Base-by-base conservation (phyloP, 2,113 vertebrate species). In the Trematocara stigmaticum region DNA sequence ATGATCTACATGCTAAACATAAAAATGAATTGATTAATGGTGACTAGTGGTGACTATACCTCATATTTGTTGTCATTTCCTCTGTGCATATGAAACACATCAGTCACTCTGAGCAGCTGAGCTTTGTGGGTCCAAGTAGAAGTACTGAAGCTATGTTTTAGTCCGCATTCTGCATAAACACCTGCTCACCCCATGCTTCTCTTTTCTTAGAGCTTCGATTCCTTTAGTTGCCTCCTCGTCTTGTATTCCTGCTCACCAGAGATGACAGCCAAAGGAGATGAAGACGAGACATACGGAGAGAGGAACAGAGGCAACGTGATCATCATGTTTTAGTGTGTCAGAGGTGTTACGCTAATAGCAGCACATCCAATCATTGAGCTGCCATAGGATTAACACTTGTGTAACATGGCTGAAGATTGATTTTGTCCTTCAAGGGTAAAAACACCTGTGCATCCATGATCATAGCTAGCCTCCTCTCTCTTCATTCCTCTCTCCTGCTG, bases 1-100 rank as follows among this genome's bases (percentile, higher is more conserved):
- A 90, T 78, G 66, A 91, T 88, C 74, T 78, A 81, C 66, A 79
- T 34, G 56, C 85, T 78, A 82, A 81, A 81, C 35, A 38, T 6
- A 79, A 18, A 80, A 87, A 85, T 34, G 18, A 66, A 79, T 34
- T 59, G 42, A 83, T 90, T 92, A 86, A 82, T 78, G 42, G 56
- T 1, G 4, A 74, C 40, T 82, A 42, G 38, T 13, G 4, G 29
- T n/a, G 53, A 82, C 74, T 31, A 6, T 6, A 12, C 49, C 15
- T 83, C 31, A 86, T 91, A 88, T 84, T 0, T 71, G 51, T 76
- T 61, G 57, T 10, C 5, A 35, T 61, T 35, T 61, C 20, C 49
- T 78, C 15, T 49, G 57, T 29, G 35, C 10, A 61, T 16, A 53
- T 57, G 26, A n/a, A 34, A 45, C 51, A 51, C 6, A 23, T 23